Base-by-base conservation (phyloP, 1,140 invertebrate species). In the Hyles vespertilio region DNA sequence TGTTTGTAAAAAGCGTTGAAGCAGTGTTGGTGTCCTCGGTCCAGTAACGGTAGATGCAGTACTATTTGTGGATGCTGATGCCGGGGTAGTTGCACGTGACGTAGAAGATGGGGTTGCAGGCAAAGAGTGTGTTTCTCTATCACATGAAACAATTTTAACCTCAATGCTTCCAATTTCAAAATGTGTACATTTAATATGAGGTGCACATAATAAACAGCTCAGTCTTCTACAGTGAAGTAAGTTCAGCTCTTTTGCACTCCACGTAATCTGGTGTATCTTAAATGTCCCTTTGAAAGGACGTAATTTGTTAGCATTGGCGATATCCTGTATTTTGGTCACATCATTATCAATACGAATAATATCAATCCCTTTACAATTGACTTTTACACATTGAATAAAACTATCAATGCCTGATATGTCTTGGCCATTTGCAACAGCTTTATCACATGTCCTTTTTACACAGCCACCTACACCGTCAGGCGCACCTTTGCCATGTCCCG, bases 401-500 rank as follows among this genome's bases (percentile, higher is more conserved):
- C 46, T 49, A 47, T 55, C 53, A 1, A 65, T 50, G 46, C 9
- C 50, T 36, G 58, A 32, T 3, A 65, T 46, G n/a, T 65, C 63
- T 43, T 58, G 9, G 1, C 58, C 59, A 32, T n/a, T 47, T 34
- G 59, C 54, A 46, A 61, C 58, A 46, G 11, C n/a, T 12, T n/a
- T 51, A 46, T 61, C 59, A 33, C 59, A 59, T 12, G 34, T 48
- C 0, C 58, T 32, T 53, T 63, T 64, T 1, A 61, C 22, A 5
- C 51, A 62, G 3, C 57, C 63, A 4, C 63, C 58, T 6, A 63
- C 58, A 49, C 58, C 61, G 56, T 70, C 63, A 9, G 65, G 60
- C 10, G 60, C 67, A 48, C 61, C 61, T 61, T 67, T 67, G 2
- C 64, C 54, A 44, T 64, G 68, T 2, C 64, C 61, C 0, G 36